phyloP scores from a whole-genome alignment of 30 jellyfish, hydroid and myxozoan genomes.

The Turritopsis rubra region DNA sequence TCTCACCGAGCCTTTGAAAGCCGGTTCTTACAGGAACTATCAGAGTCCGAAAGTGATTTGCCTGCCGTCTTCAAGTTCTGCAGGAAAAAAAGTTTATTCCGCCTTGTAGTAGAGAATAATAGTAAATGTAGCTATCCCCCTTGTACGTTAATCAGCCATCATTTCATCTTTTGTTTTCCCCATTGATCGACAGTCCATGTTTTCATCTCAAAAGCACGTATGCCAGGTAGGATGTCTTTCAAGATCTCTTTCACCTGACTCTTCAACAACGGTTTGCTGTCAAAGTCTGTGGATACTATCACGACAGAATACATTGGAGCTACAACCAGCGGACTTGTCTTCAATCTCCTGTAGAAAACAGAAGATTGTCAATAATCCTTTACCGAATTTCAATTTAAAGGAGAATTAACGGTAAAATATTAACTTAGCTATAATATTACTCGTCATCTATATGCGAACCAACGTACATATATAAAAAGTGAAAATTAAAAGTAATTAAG shows the following conservation, averaged over 20 bases:
- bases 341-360: conserved; percentile 42
- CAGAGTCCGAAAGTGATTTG: too few species aligned
- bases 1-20: too few species aligned
- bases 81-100: too few species aligned
- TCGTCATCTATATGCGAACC: too few species aligned
- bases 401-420: neutral
- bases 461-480: too few species aligned
- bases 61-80: too few species aligned
- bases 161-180: conserved; percentile 49
- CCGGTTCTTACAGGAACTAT: too few species aligned
- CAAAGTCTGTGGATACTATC: conserved; percentile 77
- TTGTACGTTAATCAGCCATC: neutral
- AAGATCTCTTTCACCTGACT: conserved; percentile 77
- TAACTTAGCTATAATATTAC: too few species aligned
- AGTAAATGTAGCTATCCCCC: neutral
- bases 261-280: conserved; percentile 59
- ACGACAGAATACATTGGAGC: conserved; percentile 74
- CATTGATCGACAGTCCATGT: conserved; percentile 92
- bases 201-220: conserved; percentile 87
- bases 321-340: conserved; percentile 88
- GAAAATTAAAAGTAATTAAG: too few species aligned
- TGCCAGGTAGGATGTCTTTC: conserved; percentile 47
- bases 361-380: neutral
- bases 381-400: neutral
- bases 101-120: too few species aligned